Conservation (phyloP, 1,140 invertebrate species). For the honey bee (Apis mellifera) region Amel_HAv3.1 CM009934.2:12201001-12201500, state of each 20-base stretch:
- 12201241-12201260: background rate
- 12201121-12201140: background rate
- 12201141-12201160: slow-evolving; percentile 20
- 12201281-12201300: no score
- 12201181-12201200: slow-evolving; percentile 18
- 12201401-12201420: slow-evolving; percentile 1
- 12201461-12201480: background rate
- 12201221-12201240: background rate
- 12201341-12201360: background rate
- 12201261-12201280: background rate
- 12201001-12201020: slow-evolving; percentile 43
- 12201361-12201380: background rate
- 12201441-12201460: background rate
- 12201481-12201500: background rate
- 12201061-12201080: no score
- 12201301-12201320: no score
- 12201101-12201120: background rate
- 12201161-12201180: background rate
- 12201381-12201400: background rate
- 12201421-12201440: background rate
- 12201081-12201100: background rate
- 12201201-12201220: background rate
- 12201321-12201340: background rate
- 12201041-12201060: background rate
- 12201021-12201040: slow-evolving; percentile 27